A percentile compares a stretch with the other conserved stretches of the same genome.
These are phyloP conservation scores for Takifugu flavidus DNA, from an alignment of 2,113 vertebrate species.

Conservation along the genomic window DNA sequence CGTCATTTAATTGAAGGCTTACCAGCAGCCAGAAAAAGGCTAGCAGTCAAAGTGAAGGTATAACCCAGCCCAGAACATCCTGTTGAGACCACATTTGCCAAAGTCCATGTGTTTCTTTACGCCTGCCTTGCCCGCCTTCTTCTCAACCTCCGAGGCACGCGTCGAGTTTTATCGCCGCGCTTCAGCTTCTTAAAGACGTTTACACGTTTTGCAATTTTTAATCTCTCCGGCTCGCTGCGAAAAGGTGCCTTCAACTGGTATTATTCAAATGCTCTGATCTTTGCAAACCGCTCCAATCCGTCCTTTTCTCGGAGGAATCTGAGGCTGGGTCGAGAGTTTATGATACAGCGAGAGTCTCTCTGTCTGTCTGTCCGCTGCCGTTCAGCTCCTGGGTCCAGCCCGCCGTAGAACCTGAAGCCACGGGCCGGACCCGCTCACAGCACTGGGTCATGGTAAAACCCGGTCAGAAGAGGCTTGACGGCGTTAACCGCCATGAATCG, in stretches of 20 bases:
- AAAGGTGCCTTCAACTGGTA: slow-evolving; percentile 73
- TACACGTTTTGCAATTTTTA: slow-evolving; percentile 74
- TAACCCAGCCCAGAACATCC: slow-evolving; percentile 76
- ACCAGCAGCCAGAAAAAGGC: slow-evolving; percentile 73
- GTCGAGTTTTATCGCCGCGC: slow-evolving; percentile 74
- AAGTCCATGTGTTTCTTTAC: slow-evolving; percentile 64
- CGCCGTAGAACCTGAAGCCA: too few relatives aligned
- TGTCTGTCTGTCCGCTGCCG: slow-evolving; percentile 45
- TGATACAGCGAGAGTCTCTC: slow-evolving; percentile 43
- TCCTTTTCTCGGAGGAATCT: slow-evolving; percentile 32
- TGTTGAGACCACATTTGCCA: slow-evolving; percentile 71
- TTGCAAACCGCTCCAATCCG: slow-evolving; percentile 55
- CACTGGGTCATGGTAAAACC: too few relatives aligned
- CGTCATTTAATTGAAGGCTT: slow-evolving; percentile 83
- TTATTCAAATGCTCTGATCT: slow-evolving; percentile 77
- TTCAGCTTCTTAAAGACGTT: slow-evolving; percentile 86
- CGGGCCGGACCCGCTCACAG: too few relatives aligned
- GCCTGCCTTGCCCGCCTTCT: slow-evolving; percentile 55
- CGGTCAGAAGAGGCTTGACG: slow-evolving; percentile 2
- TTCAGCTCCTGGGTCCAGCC: slow-evolving; percentile 15
- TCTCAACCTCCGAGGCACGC: slow-evolving; percentile 66
- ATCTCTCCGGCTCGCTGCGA: slow-evolving; percentile 68
- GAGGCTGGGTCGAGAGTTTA: slow-evolving; percentile 46
- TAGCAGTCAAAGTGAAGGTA: slow-evolving; percentile 79
- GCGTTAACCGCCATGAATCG: too few relatives aligned